Percentiles rank a stretch among this genome's conserved stretches.
Conservation (phyloP, 2,797 vertebrate genomes). For the Sebastes diploproa region DNA sequence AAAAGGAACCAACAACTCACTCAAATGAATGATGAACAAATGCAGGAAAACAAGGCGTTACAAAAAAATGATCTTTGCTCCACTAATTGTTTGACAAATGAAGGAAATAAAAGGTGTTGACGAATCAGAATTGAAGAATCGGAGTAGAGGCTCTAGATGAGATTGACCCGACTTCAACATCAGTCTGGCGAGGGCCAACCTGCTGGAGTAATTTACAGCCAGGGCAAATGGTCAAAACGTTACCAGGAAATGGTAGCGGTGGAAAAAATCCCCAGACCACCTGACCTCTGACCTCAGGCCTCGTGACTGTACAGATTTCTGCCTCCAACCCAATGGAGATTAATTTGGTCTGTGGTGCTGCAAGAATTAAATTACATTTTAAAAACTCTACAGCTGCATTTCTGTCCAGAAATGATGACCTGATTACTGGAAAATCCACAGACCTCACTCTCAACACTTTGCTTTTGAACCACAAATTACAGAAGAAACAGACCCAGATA, state of each 20-base stretch:
- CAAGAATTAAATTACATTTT: background rate
- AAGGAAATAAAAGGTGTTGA: slow-evolving; percentile 1
- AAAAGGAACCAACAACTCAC: background rate
- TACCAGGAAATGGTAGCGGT: background rate
- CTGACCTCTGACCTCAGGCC: background rate
- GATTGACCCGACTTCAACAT: slow-evolving; percentile 16
- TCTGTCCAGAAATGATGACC: background rate
- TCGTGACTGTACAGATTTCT: background rate
- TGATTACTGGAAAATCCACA: background rate
- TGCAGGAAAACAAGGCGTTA: background rate
- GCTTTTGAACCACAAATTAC: background rate
- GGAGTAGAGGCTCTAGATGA: slow-evolving; percentile 4
- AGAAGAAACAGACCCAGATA: background rate
- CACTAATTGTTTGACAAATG: background rate
- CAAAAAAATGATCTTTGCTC: background rate
- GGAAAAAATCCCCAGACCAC: background rate
- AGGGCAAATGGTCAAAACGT: slow-evolving; percentile 3
- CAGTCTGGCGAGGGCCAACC: background rate
- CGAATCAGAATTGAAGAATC: background rate
- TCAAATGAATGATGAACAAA: background rate
- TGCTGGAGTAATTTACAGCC: slow-evolving; percentile 20
- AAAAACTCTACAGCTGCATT: background rate
- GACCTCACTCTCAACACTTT: background rate
- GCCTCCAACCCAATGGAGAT: background rate
- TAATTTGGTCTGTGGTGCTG: background rate